These are phyloP conservation scores for Oreochromis niloticus DNA, from an alignment of 2,113 vertebrate species.

Conservation along the genomic window DNA sequence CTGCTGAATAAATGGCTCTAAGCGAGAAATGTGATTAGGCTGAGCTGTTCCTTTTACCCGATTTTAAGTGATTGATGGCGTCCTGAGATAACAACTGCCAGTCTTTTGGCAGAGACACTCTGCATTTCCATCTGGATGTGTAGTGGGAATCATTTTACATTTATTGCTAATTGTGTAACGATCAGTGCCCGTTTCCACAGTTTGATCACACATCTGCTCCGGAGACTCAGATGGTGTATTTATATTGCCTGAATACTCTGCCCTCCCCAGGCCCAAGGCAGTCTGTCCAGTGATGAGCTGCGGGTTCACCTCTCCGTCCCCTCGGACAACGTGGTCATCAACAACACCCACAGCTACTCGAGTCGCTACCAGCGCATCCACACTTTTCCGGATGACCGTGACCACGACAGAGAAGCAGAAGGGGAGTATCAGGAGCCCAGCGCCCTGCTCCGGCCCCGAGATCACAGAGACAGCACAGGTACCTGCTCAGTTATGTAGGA, in stretches of 20 bases:
- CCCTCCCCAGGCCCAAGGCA: slow-evolving; percentile 77
- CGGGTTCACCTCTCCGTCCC: slow-evolving; percentile 86
- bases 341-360: slow-evolving; percentile 84
- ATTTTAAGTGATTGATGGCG: background rate
- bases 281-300: slow-evolving; percentile 83
- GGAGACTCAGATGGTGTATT: background rate
- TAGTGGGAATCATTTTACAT: background rate
- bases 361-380: slow-evolving; percentile 85
- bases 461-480: slow-evolving; percentile 81
- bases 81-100: background rate
- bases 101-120: slow-evolving; percentile 8
- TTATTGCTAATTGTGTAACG: background rate
- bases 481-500: background rate
- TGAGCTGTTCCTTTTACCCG: background rate
- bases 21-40: background rate
- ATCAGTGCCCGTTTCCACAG: background rate
- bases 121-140: slow-evolving; percentile 20
- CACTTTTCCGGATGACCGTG: slow-evolving; percentile 72
- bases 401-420: slow-evolving; percentile 59
- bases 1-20: background rate
- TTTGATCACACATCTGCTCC: slow-evolving; percentile 8
- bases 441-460: slow-evolving; percentile 73
- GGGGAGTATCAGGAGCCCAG: slow-evolving; percentile 87
- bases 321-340: slow-evolving; percentile 87
- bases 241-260: background rate